Percentiles rank a stretch among this genome's conserved stretches.
phyloP scores from a whole-genome alignment of 2,797 vertebrate species.

The Remorina albescens region DNA sequence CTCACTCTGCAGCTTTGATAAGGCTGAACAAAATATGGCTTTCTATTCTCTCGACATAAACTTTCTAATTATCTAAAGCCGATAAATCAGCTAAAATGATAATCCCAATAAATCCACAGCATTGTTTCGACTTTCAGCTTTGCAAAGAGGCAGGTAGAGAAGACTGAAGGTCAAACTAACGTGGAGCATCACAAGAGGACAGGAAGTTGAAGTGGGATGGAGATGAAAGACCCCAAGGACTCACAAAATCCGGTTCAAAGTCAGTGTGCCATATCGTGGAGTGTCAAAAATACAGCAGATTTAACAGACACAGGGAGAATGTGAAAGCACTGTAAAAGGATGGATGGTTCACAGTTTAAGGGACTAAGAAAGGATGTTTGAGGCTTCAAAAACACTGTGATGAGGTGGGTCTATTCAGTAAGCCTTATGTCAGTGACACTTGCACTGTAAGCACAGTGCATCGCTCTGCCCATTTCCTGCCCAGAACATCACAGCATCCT shows the following conservation, averaged over 20 bases:
- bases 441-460: slow-evolving; percentile 9
- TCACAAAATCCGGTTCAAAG: slow-evolving; percentile 50
- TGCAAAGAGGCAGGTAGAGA: slow-evolving; percentile 28
- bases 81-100: slow-evolving; percentile 57
- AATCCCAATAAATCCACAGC: slow-evolving; percentile 63
- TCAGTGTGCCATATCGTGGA: slow-evolving; percentile 26
- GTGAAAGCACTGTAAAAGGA: slow-evolving; percentile 26
- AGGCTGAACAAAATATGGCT: slow-evolving; percentile 47
- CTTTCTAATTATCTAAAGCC: slow-evolving; percentile 55
- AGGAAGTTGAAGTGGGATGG: slow-evolving; percentile 16
- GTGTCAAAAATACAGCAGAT: slow-evolving; percentile 34
- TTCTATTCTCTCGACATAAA: slow-evolving; percentile 38
- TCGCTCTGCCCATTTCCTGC: neutral
- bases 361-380: slow-evolving; percentile 19
- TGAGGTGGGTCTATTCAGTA: neutral
- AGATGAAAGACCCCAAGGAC: slow-evolving; percentile 36
- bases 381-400: slow-evolving; percentile 24
- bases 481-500: no score
- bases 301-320: slow-evolving; percentile 20
- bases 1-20: slow-evolving; percentile 47
- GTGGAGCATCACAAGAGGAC: slow-evolving; percentile 18
- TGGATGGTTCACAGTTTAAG: neutral
- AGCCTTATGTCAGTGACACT: slow-evolving; percentile 19
- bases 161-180: slow-evolving; percentile 56
- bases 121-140: slow-evolving; percentile 35